phyloP scores from a whole-genome alignment of 2,113 vertebrate genomes.

The Scomber colias region DNA sequence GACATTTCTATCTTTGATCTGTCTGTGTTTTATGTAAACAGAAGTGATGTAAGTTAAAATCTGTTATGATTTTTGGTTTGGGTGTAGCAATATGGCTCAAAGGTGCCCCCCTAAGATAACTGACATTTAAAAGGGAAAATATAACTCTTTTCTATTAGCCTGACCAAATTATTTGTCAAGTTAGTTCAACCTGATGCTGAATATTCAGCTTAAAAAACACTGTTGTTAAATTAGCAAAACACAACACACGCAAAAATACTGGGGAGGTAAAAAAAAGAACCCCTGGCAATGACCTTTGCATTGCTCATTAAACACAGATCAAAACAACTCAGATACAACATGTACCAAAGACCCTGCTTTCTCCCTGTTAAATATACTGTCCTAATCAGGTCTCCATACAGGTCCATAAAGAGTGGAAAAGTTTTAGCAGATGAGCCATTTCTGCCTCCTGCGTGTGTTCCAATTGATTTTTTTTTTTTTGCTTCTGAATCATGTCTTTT shows the following conservation, averaged over 20 bases:
- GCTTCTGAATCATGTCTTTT: slow-evolving; percentile 65
- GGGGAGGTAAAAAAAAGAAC: neutral
- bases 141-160: no score
- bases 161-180: no score
- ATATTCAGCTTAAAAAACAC: neutral
- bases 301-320: neutral
- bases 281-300: neutral
- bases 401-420: slow-evolving; percentile 12
- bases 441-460: slow-evolving; percentile 50
- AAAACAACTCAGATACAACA: neutral
- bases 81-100: no score
- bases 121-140: no score
- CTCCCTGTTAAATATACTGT: slow-evolving; percentile 3
- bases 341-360: neutral
- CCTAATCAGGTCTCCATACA: neutral
- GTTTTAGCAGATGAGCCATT: slow-evolving; percentile 57
- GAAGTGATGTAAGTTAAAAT: no score
- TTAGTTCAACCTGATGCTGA: no score
- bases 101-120: no score
- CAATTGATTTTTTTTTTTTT: slow-evolving; percentile 54
- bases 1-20: no score
- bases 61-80: no score
- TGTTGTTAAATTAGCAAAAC: no score
- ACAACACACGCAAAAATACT: neutral
- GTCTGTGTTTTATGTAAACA: no score